Evolutionary conservation across 92 coral and sea anemone genomes (phyloP).

Genomic region (Umimayanthus kanabou): DNA sequence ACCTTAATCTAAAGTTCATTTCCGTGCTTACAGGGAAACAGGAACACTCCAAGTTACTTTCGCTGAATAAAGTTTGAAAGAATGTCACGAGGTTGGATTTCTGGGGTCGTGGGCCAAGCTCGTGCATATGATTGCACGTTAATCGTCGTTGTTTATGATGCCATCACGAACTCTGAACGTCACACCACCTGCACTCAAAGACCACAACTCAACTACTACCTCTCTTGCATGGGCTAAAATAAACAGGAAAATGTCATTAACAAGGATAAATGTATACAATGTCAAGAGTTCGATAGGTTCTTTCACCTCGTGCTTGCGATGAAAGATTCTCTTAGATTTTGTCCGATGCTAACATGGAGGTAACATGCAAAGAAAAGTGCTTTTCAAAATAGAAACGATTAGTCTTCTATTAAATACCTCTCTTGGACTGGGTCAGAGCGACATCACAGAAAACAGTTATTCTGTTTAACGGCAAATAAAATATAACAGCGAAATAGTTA

Average conservation of each 20-base stretch:
- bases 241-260: slow-evolving; percentile 36
- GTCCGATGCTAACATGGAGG: background rate
- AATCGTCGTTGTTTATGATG: background rate
- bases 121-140: background rate
- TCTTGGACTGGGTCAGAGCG: background rate
- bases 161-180: background rate
- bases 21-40: background rate
- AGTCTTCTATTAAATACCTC: background rate
- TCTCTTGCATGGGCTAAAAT: background rate
- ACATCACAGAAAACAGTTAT: background rate
- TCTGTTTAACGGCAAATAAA: background rate
- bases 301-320: slow-evolving; percentile 10
- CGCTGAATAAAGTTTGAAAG: slow-evolving; percentile 5
- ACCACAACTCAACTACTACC: background rate
- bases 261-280: slow-evolving; percentile 6
- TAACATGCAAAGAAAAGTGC: background rate
- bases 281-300: slow-evolving; percentile 27
- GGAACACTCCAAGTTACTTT: background rate
- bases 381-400: background rate
- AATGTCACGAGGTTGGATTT: background rate
- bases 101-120: background rate
- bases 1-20: background rate
- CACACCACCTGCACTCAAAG: background rate
- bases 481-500: background rate
- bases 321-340: slow-evolving; percentile 1